A percentile compares a stretch with the other conserved stretches of the same genome.
phyloP scores from a whole-genome alignment of 2,888 invertebrate genomes.

The Nomada hirtipes region DNA sequence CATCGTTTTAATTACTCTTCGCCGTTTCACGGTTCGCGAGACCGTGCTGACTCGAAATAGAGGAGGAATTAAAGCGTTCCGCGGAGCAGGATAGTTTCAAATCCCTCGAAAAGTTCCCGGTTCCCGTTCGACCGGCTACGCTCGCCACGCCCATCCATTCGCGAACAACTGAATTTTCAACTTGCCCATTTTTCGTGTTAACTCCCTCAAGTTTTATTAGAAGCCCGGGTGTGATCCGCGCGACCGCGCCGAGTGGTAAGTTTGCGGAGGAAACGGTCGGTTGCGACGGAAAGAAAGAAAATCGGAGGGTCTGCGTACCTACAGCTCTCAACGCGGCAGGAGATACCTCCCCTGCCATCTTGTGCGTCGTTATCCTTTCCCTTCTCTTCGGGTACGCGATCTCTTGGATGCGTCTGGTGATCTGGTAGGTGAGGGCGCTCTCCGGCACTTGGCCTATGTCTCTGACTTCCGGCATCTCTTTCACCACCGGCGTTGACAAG shows the following conservation, averaged over 20 bases:
- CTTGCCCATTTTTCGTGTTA: slow-evolving; percentile 23
- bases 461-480: slow-evolving; percentile 31
- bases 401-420: slow-evolving; percentile 59
- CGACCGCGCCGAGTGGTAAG: slow-evolving; percentile 7
- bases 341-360: slow-evolving; percentile 68
- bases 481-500: slow-evolving; percentile 63
- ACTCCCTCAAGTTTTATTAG: slow-evolving; percentile 24
- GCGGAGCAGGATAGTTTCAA: no score
- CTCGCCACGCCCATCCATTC: neutral
- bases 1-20: slow-evolving; percentile 22
- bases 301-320: slow-evolving; percentile 43
- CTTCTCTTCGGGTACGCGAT: slow-evolving; percentile 58
- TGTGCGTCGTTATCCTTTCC: slow-evolving; percentile 33
- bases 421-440: slow-evolving; percentile 71
- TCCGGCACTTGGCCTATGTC: slow-evolving; percentile 70
- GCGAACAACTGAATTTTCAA: slow-evolving; percentile 31
- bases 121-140: neutral
- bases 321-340: slow-evolving; percentile 65
- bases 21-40: slow-evolving; percentile 18
- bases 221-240: slow-evolving; percentile 7
- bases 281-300: neutral
- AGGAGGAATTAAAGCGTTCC: neutral
- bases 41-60: neutral
- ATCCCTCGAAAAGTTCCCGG: neutral
- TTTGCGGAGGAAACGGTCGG: slow-evolving; percentile 16